These are phyloP conservation scores for Lichenostomus cassidix DNA, from an alignment of 2,113 vertebrate genomes.

Conservation along the genomic window DNA sequence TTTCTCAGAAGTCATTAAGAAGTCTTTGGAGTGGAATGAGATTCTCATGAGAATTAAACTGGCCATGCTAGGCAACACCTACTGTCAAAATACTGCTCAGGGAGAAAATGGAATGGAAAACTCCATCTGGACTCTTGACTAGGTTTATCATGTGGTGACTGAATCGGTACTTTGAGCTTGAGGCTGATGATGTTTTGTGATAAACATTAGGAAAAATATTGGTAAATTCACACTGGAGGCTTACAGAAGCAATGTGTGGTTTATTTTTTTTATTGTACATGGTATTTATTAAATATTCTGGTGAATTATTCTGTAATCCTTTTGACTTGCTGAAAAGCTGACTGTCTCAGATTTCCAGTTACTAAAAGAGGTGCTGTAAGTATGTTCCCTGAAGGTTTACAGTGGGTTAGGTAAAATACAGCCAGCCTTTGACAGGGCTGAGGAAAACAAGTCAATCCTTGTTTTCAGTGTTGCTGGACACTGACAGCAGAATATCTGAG, in stretches of 20 bases:
- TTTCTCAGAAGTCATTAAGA: not conserved
- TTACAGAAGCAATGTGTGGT: not conserved
- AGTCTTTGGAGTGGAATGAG: not conserved
- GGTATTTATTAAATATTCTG: not conserved
- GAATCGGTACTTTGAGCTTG: not conserved
- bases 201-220: not conserved
- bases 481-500: not conserved
- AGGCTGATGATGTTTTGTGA: not conserved
- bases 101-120: not conserved
- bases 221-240: not conserved
- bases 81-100: not conserved
- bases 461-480: not conserved
- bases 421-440: not conserved
- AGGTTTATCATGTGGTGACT: not conserved
- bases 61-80: not conserved
- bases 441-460: constrained; percentile 5
- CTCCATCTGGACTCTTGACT: not conserved
- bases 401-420: not conserved
- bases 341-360: not conserved
- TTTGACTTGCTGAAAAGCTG: not conserved
- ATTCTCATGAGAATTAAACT: not conserved
- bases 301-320: not conserved
- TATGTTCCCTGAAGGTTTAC: not conserved
- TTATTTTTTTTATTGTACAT: not conserved
- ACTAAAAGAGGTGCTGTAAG: not conserved